Base-by-base conservation (phyloP, 1,140 invertebrate species). In the Drosophila funebris region DNA sequence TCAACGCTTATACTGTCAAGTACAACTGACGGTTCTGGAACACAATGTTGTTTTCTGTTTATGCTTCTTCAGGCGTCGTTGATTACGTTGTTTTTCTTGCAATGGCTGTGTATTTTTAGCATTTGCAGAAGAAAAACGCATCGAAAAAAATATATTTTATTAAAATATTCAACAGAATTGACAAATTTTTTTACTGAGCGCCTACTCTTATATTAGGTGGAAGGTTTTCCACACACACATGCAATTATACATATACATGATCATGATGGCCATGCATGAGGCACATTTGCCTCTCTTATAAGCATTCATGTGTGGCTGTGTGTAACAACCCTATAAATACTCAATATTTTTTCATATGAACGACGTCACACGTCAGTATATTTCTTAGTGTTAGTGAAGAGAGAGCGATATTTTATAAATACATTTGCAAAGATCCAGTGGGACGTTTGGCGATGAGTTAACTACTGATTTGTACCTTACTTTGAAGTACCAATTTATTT, bases 301-400 rank as follows among this genome's bases (percentile, higher is more conserved):
- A 33, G 33, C 50, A 52, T 37, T 7, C 18, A 14, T 31, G 29
- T 20, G 11, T 60, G 27, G 27, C 4, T 60, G 43, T 24, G 57
- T 60, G 43, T 60, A 60, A 46, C 57, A 20, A 60, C 57, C 57
- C 57, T 60, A 36, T 60, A 58, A 58, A 46, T 60, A 60, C n/a
- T 22, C 43, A 46, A 36, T 33, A 16, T 31, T 46, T 48, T 4
- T 20, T 46, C 27, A 31, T 20, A 29, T 29, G 43, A 60, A 46
- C 16, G 57, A 46, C 41, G n/a, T n/a, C n/a, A n/a, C n/a, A 60
- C 57, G 57, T 60, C 57, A 60, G 43, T 60, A 36, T 13, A 20
- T 33, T 46, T 46, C 16, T 33, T 20, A 58, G 39, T 58, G 41
- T 58, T 43, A 31, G 54, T 44, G 31, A 16, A 20, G 24, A 44